Percentiles rank a stretch among this genome's conserved stretches.
phyloP scores from a whole-genome alignment of 2,113 vertebrate species.

The Eubucco bourcierii region DNA sequence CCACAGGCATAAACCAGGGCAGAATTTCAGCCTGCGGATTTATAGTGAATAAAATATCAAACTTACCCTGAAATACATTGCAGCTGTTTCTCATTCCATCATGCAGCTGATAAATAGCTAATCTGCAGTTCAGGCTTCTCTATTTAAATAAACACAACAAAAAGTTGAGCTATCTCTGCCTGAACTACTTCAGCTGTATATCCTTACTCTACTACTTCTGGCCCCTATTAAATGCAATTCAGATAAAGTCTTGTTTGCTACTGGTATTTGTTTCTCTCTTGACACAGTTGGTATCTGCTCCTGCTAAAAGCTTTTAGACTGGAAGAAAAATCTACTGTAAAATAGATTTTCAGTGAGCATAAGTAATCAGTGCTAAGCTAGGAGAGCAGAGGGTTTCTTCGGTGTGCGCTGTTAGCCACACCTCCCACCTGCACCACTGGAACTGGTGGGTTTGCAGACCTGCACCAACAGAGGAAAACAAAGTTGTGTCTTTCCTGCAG shows the following conservation, averaged over 20 bases:
- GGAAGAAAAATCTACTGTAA: neutral
- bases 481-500: neutral
- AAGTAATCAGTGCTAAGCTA: neutral
- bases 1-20: slow-evolving; percentile 1
- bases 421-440: neutral
- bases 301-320: neutral
- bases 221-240: slow-evolving; percentile 38
- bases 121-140: slow-evolving; percentile 52
- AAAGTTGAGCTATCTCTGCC: slow-evolving; percentile 59
- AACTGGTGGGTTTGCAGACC: neutral
- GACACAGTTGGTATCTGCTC: neutral
- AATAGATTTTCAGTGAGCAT: neutral
- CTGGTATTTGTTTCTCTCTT: slow-evolving; percentile 33
- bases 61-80: slow-evolving; percentile 16
- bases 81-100: slow-evolving; percentile 56
- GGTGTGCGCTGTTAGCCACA: neutral
- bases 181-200: slow-evolving; percentile 55
- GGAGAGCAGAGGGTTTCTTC: neutral
- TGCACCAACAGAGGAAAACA: neutral
- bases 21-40: slow-evolving; percentile 18
- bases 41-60: slow-evolving; percentile 24
- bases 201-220: slow-evolving; percentile 30
- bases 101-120: slow-evolving; percentile 59
- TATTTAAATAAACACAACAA: slow-evolving; percentile 54
- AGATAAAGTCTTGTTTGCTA: slow-evolving; percentile 37